phyloP scores from a whole-genome alignment of 2,888 invertebrate genomes.

The Colostygia pectinataria region DNA sequence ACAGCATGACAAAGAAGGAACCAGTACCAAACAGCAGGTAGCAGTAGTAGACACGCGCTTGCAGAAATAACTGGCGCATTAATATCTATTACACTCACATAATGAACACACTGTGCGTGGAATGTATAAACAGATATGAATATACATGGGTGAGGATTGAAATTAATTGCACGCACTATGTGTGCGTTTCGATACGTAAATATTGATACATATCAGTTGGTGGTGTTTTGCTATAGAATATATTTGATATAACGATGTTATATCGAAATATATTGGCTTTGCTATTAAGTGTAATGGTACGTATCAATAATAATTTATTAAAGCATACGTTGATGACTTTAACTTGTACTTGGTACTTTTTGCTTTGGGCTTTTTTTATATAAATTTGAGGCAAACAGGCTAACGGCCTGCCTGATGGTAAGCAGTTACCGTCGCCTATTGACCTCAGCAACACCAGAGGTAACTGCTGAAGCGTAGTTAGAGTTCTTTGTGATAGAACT shows the following conservation, averaged over 20 bases:
- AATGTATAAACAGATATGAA: conserved; percentile 22
- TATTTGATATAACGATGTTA: not conserved
- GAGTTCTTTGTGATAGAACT: too few species aligned
- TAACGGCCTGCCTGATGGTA: too few species aligned
- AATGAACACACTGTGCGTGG: conserved; percentile 28
- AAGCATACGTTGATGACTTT: too few species aligned
- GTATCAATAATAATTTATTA: too few species aligned
- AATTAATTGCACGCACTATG: conserved; percentile 24
- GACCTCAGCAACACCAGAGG: too few species aligned
- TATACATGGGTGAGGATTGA: conserved; percentile 17
- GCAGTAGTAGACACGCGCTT: conserved; percentile 4
- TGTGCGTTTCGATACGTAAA: conserved; percentile 15
- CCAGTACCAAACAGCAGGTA: not conserved
- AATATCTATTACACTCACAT: conserved; percentile 32
- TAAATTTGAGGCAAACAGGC: too few species aligned
- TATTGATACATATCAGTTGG: conserved; percentile 12
- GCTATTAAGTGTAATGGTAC: too few species aligned
- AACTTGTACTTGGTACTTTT: too few species aligned
- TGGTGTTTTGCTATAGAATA: not conserved
- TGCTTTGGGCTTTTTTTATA: too few species aligned
- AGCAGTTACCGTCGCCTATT: too few species aligned
- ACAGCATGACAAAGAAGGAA: too few species aligned
- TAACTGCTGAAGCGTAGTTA: too few species aligned
- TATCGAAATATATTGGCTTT: not conserved
- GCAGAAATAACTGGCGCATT: conserved; percentile 9